A percentile compares a stretch with the other conserved stretches of the same genome.
Evolutionary conservation across 2,113 vertebrate genomes (phyloP).

Genomic region (Porphyrio hochstetteri): DNA sequence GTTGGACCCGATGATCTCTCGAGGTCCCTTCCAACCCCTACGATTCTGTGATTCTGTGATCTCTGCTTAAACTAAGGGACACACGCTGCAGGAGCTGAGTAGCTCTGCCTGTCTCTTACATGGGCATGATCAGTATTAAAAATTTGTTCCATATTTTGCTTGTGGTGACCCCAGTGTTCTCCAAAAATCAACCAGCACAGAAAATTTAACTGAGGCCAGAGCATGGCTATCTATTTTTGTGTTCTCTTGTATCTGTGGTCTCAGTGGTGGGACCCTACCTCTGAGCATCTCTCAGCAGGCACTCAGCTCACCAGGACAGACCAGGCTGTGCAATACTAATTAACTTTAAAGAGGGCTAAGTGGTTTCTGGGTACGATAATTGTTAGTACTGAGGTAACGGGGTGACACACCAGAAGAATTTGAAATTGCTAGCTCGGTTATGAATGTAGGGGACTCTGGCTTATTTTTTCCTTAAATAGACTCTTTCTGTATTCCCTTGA

Average conservation of each 20-base stretch:
- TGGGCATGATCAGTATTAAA: background rate
- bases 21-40: too few species aligned
- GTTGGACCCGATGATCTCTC: too few species aligned
- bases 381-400: background rate
- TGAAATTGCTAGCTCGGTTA: background rate
- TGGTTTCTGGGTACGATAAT: background rate
- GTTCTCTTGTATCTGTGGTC: background rate
- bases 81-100: background rate
- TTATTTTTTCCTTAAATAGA: constrained; percentile 18
- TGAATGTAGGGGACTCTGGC: background rate
- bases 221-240: background rate
- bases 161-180: background rate
- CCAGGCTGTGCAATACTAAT: background rate
- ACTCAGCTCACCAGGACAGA: background rate
- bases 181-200: background rate
- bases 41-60: too few species aligned
- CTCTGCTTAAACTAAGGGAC: background rate
- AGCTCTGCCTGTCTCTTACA: background rate
- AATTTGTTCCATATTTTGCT: background rate
- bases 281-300: background rate
- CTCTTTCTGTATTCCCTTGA: background rate
- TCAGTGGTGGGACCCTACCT: background rate
- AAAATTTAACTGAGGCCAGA: background rate
- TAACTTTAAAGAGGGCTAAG: background rate
- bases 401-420: background rate